A percentile compares a stretch with the other conserved stretches of the same genome.
Conservation (phyloP, 2,113 vertebrate genomes). For the Noctilio leporinus region DNA sequence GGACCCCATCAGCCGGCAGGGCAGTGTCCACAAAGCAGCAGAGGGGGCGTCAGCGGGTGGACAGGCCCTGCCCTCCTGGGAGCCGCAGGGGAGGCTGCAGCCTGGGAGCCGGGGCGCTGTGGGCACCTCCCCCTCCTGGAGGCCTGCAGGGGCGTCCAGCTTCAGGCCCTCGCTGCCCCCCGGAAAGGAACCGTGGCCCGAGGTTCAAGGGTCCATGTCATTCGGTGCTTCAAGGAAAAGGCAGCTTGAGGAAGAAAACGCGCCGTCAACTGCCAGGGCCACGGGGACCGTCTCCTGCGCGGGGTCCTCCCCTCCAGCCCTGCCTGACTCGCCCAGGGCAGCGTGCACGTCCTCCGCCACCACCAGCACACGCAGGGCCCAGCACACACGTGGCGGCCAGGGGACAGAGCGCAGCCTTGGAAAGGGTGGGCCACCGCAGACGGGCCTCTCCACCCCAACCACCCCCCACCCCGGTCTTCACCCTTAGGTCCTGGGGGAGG, state of each 20-base stretch:
- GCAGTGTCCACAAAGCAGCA: too few species aligned
- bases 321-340: too few species aligned
- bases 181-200: background rate
- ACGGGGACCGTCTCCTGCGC: too few species aligned
- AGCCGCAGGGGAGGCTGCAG: background rate
- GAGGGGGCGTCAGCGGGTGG: too few species aligned
- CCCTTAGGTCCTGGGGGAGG: background rate
- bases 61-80: background rate
- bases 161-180: background rate
- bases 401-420: too few species aligned
- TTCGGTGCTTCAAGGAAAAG: background rate
- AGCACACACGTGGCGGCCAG: too few species aligned
- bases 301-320: too few species aligned
- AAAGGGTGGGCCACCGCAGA: too few species aligned
- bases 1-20: background rate
- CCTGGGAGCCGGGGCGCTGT: too few species aligned
- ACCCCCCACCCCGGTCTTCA: background rate
- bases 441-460: background rate
- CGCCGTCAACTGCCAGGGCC: background rate
- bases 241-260: background rate
- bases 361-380: too few species aligned
- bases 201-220: background rate
- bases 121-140: background rate
- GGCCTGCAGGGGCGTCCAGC: background rate
- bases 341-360: too few species aligned